Conservation (phyloP, 2,888 invertebrate genomes). For the Rhaphigaster nebulosa region DNA sequence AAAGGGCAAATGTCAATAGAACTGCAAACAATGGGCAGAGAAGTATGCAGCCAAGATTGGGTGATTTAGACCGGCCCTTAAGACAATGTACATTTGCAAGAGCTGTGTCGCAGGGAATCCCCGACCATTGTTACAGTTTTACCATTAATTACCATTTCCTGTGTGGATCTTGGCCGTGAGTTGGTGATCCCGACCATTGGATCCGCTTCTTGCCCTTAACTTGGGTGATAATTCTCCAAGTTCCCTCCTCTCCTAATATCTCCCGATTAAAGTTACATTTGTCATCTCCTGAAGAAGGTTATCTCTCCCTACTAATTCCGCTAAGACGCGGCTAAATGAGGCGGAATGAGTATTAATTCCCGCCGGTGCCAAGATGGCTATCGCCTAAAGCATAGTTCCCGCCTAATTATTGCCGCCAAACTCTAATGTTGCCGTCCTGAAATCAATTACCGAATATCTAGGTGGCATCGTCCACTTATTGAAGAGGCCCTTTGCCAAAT, state of each 20-base stretch:
- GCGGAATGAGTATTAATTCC: conserved; percentile 65
- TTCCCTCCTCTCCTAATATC: conserved; percentile 61
- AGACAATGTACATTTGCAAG: conserved; percentile 55
- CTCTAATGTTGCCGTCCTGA: conserved; percentile 50
- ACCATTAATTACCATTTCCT: conserved; percentile 63
- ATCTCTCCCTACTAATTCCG: conserved; percentile 63
- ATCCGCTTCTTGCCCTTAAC: conserved; percentile 57
- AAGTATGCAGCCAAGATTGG: conserved; percentile 42
- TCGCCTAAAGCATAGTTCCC: conserved; percentile 64
- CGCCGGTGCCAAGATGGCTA: conserved; percentile 61
- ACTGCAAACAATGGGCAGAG: not conserved
- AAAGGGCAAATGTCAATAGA: conserved; percentile 12
- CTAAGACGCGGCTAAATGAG: conserved; percentile 65
- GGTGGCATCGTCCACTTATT: conserved; percentile 36
- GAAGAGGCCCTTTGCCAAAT: conserved; percentile 43
- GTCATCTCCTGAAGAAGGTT: conserved; percentile 64
- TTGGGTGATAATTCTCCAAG: conserved; percentile 61
- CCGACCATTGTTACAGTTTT: conserved; percentile 64
- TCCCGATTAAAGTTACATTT: conserved; percentile 66
- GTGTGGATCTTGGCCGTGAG: conserved; percentile 41
- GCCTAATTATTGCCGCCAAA: conserved; percentile 61
- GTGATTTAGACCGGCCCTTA: conserved; percentile 36
- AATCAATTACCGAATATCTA: conserved; percentile 58
- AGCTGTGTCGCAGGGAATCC: conserved; percentile 60
- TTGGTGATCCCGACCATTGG: conserved; percentile 28